Conservation (phyloP, 2,797 vertebrate species). For the Hephaestus fuliginosus region DNA sequence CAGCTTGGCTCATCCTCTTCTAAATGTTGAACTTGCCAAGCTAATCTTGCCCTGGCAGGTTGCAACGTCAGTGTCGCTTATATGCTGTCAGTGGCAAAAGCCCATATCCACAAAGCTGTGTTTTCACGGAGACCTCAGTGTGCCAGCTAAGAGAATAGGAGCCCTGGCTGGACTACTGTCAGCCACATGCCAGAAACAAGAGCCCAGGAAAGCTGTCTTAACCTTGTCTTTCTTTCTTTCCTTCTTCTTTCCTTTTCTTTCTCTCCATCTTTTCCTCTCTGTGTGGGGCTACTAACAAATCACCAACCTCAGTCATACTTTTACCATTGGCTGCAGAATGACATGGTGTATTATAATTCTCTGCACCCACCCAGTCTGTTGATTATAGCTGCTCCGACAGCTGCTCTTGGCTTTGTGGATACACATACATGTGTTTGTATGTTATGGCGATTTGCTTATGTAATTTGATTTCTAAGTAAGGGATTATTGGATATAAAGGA, state of each 20-base stretch:
- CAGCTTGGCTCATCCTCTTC: not conserved
- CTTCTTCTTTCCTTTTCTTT: not conserved
- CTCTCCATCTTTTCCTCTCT: not conserved
- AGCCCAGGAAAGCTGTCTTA: conserved; percentile 6
- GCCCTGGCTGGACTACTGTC: not conserved
- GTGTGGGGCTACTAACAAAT: not conserved
- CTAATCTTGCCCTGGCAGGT: conserved; percentile 31
- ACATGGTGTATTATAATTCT: conserved; percentile 3
- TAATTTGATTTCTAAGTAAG: not conserved
- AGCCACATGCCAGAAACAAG: conserved; percentile 19
- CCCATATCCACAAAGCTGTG: conserved; percentile 11
- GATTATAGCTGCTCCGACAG: conserved; percentile 33
- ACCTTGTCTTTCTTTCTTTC: not conserved
- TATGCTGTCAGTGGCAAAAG: conserved; percentile 2
- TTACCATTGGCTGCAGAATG: conserved; percentile 1
- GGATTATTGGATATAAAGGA: conserved; percentile 23
- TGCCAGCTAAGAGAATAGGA: conserved; percentile 29
- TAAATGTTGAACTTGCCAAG: conserved; percentile 22
- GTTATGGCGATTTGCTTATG: not conserved
- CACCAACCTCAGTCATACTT: not conserved
- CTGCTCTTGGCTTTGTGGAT: conserved; percentile 16
- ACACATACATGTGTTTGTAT: conserved; percentile 8
- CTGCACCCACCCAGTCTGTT: not conserved
- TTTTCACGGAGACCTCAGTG: conserved; percentile 24
- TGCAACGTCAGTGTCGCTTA: conserved; percentile 22